These are phyloP conservation scores for Salminus brasiliensis DNA, from an alignment of 2,113 vertebrate genomes.

Conservation along the genomic window DNA sequence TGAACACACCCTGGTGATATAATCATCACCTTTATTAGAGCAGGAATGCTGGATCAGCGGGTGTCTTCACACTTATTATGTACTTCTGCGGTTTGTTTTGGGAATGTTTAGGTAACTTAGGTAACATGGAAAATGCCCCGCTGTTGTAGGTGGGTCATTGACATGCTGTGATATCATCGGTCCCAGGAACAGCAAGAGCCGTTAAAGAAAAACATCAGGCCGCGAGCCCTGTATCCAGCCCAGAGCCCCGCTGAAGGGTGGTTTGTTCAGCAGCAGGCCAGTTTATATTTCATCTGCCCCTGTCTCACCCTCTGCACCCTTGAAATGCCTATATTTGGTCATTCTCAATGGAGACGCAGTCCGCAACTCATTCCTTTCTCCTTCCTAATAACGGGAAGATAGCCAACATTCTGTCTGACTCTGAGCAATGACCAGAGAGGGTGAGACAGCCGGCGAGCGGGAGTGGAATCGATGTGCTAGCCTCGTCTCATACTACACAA, in stretches of 20 bases:
- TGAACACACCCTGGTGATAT: no score
- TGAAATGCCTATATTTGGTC: constrained; percentile 82
- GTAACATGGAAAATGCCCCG: no score
- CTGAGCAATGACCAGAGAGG: constrained; percentile 28
- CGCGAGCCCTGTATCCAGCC: neutral
- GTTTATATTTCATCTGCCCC: constrained; percentile 63
- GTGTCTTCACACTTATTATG: no score
- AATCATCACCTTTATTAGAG: no score
- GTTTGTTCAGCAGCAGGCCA: constrained; percentile 51
- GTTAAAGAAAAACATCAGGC: neutral
- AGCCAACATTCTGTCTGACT: constrained; percentile 66
- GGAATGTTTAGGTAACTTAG: no score
- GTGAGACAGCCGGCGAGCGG: neutral
- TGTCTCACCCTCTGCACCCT: constrained; percentile 60
- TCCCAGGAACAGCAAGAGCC: neutral
- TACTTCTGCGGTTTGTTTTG: no score
- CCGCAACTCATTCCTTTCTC: constrained; percentile 76
- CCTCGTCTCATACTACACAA: no score
- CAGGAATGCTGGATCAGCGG: no score
- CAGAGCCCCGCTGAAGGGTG: neutral
- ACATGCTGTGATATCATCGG: neutral
- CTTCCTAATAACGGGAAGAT: constrained; percentile 74
- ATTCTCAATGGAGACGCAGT: constrained; percentile 70
- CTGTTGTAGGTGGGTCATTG: no score
- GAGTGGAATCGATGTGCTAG: neutral